phyloP scores from a whole-genome alignment of 2,888 invertebrate genomes.

The Parnassius orleans region DNA sequence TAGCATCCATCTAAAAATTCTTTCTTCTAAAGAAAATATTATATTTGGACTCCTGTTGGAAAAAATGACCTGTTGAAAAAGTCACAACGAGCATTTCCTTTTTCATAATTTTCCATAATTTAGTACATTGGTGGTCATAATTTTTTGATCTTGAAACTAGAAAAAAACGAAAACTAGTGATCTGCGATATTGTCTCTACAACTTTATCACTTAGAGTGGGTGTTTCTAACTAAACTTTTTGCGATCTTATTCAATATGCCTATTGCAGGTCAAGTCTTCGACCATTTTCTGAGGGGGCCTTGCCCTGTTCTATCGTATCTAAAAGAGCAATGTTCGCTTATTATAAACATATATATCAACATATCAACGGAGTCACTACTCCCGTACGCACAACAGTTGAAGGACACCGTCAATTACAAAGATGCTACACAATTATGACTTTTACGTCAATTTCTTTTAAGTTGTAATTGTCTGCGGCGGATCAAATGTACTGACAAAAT shows the following conservation, averaged over 20 bases:
- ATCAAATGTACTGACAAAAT: background rate
- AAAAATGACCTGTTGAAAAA: no score
- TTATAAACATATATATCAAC: slow-evolving; percentile 18
- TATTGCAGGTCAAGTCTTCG: slow-evolving; percentile 15
- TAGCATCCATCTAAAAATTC: no score
- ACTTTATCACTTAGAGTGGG: no score
- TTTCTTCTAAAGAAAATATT: no score
- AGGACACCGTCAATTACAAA: background rate
- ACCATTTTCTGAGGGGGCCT: slow-evolving; percentile 13
- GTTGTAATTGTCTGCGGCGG: background rate
- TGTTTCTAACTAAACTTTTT: background rate
- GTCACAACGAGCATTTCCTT: no score
- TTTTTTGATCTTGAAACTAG: no score
- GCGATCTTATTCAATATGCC: background rate
- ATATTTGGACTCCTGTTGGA: no score
- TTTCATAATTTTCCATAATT: no score
- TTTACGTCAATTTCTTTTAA: background rate
- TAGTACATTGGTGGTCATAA: no score
- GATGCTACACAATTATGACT: background rate
- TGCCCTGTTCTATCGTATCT: slow-evolving; percentile 17
- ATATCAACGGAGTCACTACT: slow-evolving; percentile 21
- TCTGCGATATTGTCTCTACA: no score
- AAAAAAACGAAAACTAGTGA: no score
- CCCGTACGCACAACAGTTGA: slow-evolving; percentile 7
- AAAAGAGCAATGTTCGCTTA: slow-evolving; percentile 16